These are phyloP conservation scores for Poecilia wingei DNA, from an alignment of 2,797 vertebrate species.

Conservation along the genomic window DNA sequence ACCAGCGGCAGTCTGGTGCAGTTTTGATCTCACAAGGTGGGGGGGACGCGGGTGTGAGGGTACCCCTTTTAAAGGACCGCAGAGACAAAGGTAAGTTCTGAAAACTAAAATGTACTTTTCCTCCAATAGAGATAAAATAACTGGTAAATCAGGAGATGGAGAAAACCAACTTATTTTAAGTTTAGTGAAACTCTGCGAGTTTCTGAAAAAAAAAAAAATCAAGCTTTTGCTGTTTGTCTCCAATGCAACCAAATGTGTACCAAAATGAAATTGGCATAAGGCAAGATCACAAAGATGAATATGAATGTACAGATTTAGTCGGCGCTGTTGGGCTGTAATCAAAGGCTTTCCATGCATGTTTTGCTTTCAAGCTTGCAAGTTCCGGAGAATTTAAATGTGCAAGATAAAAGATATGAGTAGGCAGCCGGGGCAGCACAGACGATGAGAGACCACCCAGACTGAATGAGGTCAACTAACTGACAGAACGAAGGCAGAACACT, in stretches of 20 bases:
- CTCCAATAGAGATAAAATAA: not conserved
- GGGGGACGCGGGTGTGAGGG: not conserved
- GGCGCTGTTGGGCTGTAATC: not conserved
- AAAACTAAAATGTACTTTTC: not conserved
- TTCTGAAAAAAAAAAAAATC: not conserved
- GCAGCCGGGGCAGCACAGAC: constrained; percentile 36
- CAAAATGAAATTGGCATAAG: constrained; percentile 11
- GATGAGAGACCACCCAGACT: constrained; percentile 65
- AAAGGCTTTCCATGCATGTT: not conserved
- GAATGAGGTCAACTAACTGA: constrained; percentile 63
- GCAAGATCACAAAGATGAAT: not conserved
- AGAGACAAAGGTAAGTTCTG: constrained; percentile 43
- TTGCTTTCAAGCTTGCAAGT: constrained; percentile 5
- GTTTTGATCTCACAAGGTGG: constrained; percentile 36
- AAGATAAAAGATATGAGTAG: constrained; percentile 40
- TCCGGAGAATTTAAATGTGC: constrained; percentile 3
- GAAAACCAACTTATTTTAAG: not conserved
- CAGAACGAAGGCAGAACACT: constrained; percentile 54
- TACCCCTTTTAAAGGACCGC: constrained; percentile 2
- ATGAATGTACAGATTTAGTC: not conserved
- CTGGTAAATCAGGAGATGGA: not conserved
- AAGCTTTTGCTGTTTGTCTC: not conserved
- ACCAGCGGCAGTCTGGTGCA: constrained; percentile 39
- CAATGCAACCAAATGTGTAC: not conserved
- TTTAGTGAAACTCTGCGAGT: not conserved